Conservation (phyloP, 2,113 vertebrate species). For the Leucoraja erinaceus region DNA sequence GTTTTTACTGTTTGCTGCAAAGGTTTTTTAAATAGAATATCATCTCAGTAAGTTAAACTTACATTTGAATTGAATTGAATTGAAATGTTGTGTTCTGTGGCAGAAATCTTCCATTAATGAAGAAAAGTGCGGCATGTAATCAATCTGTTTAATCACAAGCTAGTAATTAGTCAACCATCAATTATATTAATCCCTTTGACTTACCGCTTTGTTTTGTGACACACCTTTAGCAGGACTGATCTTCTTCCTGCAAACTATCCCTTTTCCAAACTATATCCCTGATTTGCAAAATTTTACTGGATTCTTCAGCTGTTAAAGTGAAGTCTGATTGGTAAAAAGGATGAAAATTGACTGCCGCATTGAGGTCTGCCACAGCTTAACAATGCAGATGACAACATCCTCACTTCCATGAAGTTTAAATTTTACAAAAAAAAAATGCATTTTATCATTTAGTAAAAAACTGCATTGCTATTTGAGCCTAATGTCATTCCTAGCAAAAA, state of each 20-base stretch:
- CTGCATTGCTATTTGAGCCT: neutral
- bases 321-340: neutral
- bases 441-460: neutral
- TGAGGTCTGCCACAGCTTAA: neutral
- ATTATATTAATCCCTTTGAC: neutral
- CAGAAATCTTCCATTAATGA: neutral
- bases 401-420: neutral
- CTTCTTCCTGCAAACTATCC: neutral
- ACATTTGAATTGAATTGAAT: neutral
- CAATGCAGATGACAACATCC: neutral
- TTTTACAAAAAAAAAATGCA: neutral
- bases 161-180: neutral
- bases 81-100: too few relatives aligned
- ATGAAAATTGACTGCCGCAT: neutral
- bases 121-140: neutral
- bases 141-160: neutral
- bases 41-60: conserved; percentile 5
- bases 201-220: neutral
- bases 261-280: neutral
- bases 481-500: neutral
- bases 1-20: neutral
- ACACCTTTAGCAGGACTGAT: neutral
- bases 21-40: neutral
- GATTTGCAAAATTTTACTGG: neutral
- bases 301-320: neutral